Evolutionary conservation across 2,888 invertebrate genomes (phyloP).

Genomic region (Pterobdella sp.): DNA sequence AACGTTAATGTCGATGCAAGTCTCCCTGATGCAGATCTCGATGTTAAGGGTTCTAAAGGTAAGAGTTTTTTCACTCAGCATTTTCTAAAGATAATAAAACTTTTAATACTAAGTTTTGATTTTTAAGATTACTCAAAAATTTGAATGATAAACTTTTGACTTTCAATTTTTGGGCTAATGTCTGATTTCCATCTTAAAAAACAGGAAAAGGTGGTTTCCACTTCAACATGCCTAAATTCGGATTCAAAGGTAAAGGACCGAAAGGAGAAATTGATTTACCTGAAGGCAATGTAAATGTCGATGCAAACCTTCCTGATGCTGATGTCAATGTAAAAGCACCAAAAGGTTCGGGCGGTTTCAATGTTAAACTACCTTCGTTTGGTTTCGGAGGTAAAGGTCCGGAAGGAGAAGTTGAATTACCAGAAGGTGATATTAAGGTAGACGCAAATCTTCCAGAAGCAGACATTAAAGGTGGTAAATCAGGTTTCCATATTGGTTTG

Average conservation of each 20-base stretch:
- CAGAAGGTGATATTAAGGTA: conserved; percentile 18
- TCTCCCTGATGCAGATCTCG: not conserved
- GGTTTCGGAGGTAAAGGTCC: conserved; percentile 15
- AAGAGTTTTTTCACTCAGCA: not conserved
- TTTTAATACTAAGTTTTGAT: not conserved
- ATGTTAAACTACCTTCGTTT: conserved; percentile 22
- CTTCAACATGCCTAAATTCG: conserved; percentile 22
- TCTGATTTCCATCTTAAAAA: too few species aligned
- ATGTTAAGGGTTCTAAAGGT: conserved; percentile 15
- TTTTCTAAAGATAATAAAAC: not conserved
- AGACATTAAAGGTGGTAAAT: conserved; percentile 14
- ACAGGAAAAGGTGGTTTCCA: conserved; percentile 26
- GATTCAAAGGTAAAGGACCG: conserved; percentile 22
- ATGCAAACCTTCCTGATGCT: conserved; percentile 22
- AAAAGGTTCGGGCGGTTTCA: conserved; percentile 21
- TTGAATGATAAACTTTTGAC: not conserved
- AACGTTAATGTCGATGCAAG: conserved; percentile 15
- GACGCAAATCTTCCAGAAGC: conserved; percentile 28
- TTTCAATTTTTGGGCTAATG: not conserved
- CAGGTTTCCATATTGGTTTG: conserved; percentile 16
- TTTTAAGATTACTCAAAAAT: not conserved
- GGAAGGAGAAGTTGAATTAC: conserved; percentile 18
- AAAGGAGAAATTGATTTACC: conserved; percentile 24
- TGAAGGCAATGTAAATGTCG: conserved; percentile 1
- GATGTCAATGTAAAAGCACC: conserved; percentile 14